Evolutionary conservation across 2,113 vertebrate genomes (phyloP).

Genomic region (Bambusicola thoracicus): DNA sequence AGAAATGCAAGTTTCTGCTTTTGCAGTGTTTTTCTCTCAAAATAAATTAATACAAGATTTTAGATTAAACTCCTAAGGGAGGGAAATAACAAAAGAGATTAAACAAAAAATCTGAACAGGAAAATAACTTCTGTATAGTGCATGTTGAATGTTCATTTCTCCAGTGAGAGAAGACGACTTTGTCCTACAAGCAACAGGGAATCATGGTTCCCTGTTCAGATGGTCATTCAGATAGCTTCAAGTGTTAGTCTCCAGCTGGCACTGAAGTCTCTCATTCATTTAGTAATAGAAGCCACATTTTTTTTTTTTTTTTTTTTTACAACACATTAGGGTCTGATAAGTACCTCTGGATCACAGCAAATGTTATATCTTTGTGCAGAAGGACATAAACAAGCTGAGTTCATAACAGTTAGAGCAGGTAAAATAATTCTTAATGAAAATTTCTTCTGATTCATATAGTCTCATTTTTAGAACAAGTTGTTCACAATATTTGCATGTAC

Average conservation of each 20-base stretch:
- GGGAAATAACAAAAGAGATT: background rate
- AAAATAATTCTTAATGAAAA: background rate
- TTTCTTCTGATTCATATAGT: background rate
- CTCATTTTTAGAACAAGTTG: background rate
- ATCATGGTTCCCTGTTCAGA: background rate
- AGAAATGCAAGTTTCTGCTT: background rate
- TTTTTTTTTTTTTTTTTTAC: no score
- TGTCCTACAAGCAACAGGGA: background rate
- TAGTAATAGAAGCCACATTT: background rate
- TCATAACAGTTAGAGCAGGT: background rate
- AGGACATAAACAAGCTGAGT: background rate
- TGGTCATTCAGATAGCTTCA: background rate
- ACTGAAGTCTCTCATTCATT: background rate
- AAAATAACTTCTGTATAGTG: constrained; percentile 27
- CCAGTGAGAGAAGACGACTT: background rate
- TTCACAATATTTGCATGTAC: background rate
- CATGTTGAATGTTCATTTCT: constrained; percentile 22
- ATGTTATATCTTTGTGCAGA: background rate
- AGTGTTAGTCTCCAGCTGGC: background rate
- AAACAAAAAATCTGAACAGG: constrained; percentile 19
- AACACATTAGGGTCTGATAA: background rate
- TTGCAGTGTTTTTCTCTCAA: background rate
- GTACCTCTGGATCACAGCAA: background rate
- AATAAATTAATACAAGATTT: constrained; percentile 40
- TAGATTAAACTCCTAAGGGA: constrained; percentile 19